phyloP scores from a whole-genome alignment of 2,113 vertebrate genomes.

The mouse (Mus musculus) region DNA sequence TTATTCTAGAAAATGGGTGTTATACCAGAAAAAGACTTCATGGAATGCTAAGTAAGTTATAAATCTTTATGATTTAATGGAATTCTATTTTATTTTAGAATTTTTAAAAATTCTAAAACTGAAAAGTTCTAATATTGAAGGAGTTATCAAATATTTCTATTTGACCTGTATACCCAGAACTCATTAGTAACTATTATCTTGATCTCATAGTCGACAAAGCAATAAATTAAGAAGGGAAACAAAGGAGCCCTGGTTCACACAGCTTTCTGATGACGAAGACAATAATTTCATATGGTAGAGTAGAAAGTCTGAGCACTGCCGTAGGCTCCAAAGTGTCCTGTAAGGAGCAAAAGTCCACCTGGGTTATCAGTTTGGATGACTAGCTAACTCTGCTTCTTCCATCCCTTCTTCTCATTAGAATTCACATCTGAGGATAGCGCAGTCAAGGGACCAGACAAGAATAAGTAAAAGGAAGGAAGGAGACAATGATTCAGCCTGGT shows the following conservation, averaged over 20 bases:
- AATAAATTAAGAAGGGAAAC: neutral
- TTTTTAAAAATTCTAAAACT: too few relatives aligned
- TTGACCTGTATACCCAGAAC: neutral
- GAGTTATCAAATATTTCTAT: neutral
- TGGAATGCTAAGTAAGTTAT: neutral
- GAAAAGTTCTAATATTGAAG: too few relatives aligned
- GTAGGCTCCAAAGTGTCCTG: neutral
- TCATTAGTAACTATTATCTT: neutral
- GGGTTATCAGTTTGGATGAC: too few relatives aligned
- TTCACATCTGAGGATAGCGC: too few relatives aligned
- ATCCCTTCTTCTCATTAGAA: too few relatives aligned
- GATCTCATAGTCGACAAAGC: neutral
- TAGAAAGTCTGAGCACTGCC: too few relatives aligned
- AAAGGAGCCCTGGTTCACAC: neutral
- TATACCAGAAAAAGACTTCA: neutral
- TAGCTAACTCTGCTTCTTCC: too few relatives aligned
- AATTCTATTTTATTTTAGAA: neutral
- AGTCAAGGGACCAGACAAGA: too few relatives aligned
- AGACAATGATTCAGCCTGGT: too few relatives aligned
- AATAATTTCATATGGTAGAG: fast-evolving
- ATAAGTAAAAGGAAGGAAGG: too few relatives aligned
- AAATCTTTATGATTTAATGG: neutral
- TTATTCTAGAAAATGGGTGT: neutral
- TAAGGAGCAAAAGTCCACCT: too few relatives aligned
- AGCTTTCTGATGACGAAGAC: neutral